These are phyloP conservation scores for Notodonta dromedarius DNA, from an alignment of 2,888 invertebrate species.

Conservation along the genomic window DNA sequence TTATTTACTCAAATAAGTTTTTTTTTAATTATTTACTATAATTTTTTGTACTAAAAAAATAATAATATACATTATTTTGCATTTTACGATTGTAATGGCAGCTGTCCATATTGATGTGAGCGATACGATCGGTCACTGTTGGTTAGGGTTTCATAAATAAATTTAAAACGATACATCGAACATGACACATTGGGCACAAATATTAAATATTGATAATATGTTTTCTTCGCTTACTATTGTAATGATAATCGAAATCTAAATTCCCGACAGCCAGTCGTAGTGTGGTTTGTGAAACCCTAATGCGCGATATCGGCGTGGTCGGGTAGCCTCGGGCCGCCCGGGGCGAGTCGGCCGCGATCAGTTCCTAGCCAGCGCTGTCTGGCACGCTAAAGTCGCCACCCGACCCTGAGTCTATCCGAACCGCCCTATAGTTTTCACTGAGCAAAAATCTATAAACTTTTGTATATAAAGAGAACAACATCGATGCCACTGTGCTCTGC, in stretches of 20 bases:
- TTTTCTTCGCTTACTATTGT: slow-evolving; percentile 70
- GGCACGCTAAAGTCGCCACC: slow-evolving; percentile 10
- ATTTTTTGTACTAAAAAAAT: slow-evolving; percentile 71
- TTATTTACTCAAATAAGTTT: slow-evolving; percentile 83
- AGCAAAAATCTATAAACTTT: slow-evolving; percentile 57
- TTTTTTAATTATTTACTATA: slow-evolving; percentile 75
- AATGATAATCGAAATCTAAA: slow-evolving; percentile 53
- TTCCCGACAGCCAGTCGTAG: slow-evolving; percentile 59
- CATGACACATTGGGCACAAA: slow-evolving; percentile 84
- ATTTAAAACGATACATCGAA: slow-evolving; percentile 81
- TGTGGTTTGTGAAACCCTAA: slow-evolving; percentile 68
- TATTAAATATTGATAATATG: slow-evolving; percentile 55
- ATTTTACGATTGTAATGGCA: slow-evolving; percentile 81
- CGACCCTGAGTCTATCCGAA: slow-evolving; percentile 24
- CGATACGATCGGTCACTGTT: slow-evolving; percentile 69
- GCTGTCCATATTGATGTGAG: slow-evolving; percentile 76
- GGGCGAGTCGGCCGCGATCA: slow-evolving; percentile 8
- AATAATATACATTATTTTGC: slow-evolving; percentile 78
- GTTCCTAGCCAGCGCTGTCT: slow-evolving; percentile 4
- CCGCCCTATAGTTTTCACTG: slow-evolving; percentile 58
- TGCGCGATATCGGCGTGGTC: slow-evolving; percentile 30
- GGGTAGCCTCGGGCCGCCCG: slow-evolving; percentile 17
- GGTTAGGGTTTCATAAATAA: slow-evolving; percentile 77
- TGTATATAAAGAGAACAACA: slow-evolving; percentile 75
- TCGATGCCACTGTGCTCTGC: slow-evolving; percentile 73